Conservation (phyloP, 1,140 invertebrate species). For the Drosophila virilis region DNA sequence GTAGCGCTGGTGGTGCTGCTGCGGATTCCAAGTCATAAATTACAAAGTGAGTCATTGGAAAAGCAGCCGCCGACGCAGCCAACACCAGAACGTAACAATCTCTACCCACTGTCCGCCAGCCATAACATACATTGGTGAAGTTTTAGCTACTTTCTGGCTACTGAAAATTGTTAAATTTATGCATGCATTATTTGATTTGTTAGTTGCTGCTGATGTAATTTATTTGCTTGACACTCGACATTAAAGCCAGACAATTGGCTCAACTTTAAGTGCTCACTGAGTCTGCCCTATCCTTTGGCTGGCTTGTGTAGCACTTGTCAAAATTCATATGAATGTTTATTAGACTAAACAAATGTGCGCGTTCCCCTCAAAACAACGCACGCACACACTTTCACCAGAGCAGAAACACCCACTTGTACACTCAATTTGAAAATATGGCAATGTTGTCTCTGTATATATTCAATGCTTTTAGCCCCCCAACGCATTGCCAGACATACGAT, state of each 20-base stretch:
- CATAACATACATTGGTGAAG: neutral
- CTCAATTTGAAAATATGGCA: slow-evolving; percentile 81
- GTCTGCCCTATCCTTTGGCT: neutral
- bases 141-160: slow-evolving; percentile 70
- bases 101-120: neutral
- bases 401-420: slow-evolving; percentile 53
- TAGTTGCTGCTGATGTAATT: slow-evolving; percentile 70
- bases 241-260: slow-evolving; percentile 14
- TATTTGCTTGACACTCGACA: slow-evolving; percentile 55
- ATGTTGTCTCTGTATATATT: slow-evolving; percentile 76
- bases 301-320: slow-evolving; percentile 55
- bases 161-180: slow-evolving; percentile 73
- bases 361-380: neutral
- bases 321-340: slow-evolving; percentile 79
- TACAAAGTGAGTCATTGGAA: slow-evolving; percentile 78
- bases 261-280: neutral
- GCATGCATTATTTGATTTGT: slow-evolving; percentile 81
- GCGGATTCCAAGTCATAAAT: slow-evolving; percentile 72
- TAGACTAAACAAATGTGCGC: slow-evolving; percentile 70
- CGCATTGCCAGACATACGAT: slow-evolving; percentile 49
- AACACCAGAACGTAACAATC: slow-evolving; percentile 14
- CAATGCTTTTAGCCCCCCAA: slow-evolving; percentile 72
- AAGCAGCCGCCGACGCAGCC: slow-evolving; percentile 58
- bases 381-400: slow-evolving; percentile 4
- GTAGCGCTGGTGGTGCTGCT: slow-evolving; percentile 7